phyloP scores from a whole-genome alignment of 2,113 vertebrate genomes.

The Sylvietta virens region DNA sequence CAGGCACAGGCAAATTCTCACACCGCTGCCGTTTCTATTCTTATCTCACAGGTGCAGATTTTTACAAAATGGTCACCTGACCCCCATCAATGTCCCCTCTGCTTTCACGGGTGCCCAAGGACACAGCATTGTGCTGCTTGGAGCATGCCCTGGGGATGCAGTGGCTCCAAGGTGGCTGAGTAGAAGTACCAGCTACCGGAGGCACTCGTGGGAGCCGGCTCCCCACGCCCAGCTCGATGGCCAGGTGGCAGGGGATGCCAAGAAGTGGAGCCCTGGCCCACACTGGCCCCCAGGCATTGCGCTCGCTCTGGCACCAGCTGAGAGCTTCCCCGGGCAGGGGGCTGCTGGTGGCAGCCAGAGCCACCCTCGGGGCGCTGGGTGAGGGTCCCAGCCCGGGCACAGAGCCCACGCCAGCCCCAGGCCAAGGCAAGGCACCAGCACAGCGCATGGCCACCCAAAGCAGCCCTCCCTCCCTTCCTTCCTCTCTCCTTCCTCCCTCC shows the following conservation, averaged over 20 bases:
- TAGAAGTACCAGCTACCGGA: neutral
- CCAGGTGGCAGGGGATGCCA: neutral
- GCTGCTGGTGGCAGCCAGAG: neutral
- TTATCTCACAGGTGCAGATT: neutral
- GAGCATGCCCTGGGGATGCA: fast-evolving
- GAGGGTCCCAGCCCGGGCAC: neutral
- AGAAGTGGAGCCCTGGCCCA: neutral
- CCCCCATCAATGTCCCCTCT: neutral
- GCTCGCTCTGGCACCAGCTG: fast-evolving
- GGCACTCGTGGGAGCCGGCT: fast-evolving
- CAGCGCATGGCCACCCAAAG: neutral
- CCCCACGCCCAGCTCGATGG: neutral
- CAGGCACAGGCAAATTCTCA: neutral
- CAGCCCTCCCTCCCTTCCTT: neutral
- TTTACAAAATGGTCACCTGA: neutral
- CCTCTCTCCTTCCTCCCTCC: neutral
- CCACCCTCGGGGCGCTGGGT: fast-evolving
- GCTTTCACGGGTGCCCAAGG: neutral
- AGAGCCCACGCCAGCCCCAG: neutral
- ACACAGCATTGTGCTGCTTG: neutral
- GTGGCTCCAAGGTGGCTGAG: neutral
- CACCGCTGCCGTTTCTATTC: neutral
- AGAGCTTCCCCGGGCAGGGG: neutral
- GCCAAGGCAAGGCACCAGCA: neutral
- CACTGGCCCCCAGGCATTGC: neutral